These are phyloP conservation scores for Poeciliopsis paucimaculata DNA, from an alignment of 2,797 vertebrate genomes.

Conservation along the genomic window DNA sequence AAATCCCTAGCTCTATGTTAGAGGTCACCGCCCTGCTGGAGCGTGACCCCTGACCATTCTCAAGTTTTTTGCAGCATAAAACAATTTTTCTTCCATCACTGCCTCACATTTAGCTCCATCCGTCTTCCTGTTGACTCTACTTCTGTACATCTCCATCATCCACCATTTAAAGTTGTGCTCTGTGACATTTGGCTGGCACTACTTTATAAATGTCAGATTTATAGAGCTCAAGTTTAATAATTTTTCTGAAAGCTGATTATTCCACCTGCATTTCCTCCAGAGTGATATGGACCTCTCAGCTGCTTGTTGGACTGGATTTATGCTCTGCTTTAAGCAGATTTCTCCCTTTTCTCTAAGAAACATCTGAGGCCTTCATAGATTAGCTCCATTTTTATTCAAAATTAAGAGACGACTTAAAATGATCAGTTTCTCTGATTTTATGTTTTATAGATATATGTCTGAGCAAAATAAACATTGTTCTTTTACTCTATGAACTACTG, in stretches of 20 bases:
- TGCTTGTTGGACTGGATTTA: background rate
- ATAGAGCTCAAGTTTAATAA: too few relatives aligned
- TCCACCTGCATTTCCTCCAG: too few relatives aligned
- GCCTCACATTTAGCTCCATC: background rate
- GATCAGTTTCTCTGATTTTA: too few relatives aligned
- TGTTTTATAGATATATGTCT: too few relatives aligned
- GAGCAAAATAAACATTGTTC: too few relatives aligned
- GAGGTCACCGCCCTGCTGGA: background rate
- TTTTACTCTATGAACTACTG: too few relatives aligned
- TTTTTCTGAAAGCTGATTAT: too few relatives aligned
- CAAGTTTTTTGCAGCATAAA: background rate
- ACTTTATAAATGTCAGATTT: too few relatives aligned
- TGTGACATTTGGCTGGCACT: too few relatives aligned
- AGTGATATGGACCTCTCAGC: too few relatives aligned
- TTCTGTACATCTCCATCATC: background rate
- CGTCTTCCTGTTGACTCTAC: background rate
- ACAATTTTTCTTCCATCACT: background rate
- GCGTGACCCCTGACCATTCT: background rate
- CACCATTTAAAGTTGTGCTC: background rate
- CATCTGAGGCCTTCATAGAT: background rate
- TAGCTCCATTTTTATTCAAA: background rate
- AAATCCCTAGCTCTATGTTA: background rate
- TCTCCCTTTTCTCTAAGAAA: background rate
- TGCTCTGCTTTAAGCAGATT: background rate
- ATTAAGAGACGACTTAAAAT: too few relatives aligned